Conservation (phyloP, 2,113 vertebrate species). For the Mesocricetus auratus region DNA sequence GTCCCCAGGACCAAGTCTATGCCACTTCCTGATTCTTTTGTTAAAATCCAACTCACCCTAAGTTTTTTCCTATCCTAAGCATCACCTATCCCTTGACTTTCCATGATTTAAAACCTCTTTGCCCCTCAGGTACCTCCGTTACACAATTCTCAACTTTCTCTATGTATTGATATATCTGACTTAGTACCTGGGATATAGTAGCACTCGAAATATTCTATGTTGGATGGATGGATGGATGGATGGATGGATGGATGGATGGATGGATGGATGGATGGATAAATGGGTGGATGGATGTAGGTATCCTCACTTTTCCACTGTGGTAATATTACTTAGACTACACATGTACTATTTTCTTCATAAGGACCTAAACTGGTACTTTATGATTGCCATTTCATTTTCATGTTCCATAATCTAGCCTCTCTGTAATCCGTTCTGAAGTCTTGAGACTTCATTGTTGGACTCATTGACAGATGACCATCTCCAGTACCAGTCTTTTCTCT, state of each 20-base stretch:
- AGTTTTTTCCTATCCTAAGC: neutral
- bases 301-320: neutral
- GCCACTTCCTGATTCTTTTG: neutral
- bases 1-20: no score
- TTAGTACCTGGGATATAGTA: neutral
- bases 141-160: neutral
- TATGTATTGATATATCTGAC: neutral
- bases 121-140: neutral
- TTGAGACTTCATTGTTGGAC: neutral
- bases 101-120: neutral
- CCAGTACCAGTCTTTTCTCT: neutral
- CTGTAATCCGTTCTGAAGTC: neutral
- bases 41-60: neutral
- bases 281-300: neutral
- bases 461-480: neutral
- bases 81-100: neutral
- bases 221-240: neutral
- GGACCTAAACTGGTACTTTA: neutral
- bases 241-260: neutral
- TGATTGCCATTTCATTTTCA: neutral
- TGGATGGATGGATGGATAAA: neutral
- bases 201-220: neutral
- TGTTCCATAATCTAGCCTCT: neutral
- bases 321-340: neutral
- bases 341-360: conserved; percentile 18